These are phyloP conservation scores for Eriosoma lanigerum DNA, from an alignment of 1,140 invertebrate species.

Conservation along the genomic window DNA sequence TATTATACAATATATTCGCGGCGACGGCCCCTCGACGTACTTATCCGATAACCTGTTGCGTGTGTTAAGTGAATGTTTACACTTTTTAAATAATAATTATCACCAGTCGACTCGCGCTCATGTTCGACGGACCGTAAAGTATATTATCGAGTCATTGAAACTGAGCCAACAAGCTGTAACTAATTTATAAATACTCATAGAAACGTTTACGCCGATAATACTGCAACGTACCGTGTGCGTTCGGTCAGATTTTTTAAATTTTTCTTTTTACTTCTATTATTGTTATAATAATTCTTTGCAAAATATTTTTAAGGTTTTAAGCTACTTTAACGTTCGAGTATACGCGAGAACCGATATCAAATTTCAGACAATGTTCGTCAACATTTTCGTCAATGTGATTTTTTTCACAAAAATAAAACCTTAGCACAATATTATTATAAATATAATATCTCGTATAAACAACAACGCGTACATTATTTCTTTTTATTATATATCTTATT, in stretches of 20 bases:
- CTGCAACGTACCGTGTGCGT: not conserved
- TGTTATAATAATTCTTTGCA: too few species aligned
- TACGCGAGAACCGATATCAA: too few species aligned
- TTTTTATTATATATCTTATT: too few species aligned
- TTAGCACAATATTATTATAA: too few species aligned
- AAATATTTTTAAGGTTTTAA: too few species aligned
- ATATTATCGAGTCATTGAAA: slow-evolving; percentile 25
- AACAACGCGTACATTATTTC: too few species aligned
- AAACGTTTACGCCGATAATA: not conserved
- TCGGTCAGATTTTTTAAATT: not conserved
- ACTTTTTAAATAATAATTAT: slow-evolving; percentile 12
- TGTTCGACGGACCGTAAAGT: not conserved
- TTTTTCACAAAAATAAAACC: too few species aligned
- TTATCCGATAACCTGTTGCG: slow-evolving; percentile 12
- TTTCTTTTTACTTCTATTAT: not conserved
- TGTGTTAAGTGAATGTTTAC: slow-evolving; percentile 18
- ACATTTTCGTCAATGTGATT: too few species aligned
- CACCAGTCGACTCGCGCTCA: not conserved
- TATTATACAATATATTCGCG: too few species aligned
- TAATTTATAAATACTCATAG: slow-evolving; percentile 32
- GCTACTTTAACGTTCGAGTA: too few species aligned
- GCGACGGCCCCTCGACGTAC: not conserved
- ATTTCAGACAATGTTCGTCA: too few species aligned
- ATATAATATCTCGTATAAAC: too few species aligned
- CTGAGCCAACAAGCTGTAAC: slow-evolving; percentile 19